Evolutionary conservation across 2,797 vertebrate species (phyloP), one percentile per base, ranked within the genome.

Genomic region (Tenualosa ilisha): DNA sequence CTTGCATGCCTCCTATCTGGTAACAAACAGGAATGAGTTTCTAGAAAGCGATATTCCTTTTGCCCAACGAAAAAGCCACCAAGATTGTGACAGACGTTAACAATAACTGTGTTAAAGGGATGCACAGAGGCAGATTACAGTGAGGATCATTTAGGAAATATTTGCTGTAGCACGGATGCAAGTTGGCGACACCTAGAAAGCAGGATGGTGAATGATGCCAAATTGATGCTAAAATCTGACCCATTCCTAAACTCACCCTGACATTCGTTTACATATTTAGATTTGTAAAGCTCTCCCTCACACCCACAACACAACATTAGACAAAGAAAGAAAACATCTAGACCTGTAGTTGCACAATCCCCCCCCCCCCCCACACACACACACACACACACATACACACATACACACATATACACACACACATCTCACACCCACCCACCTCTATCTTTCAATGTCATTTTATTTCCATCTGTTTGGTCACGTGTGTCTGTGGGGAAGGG

Each of bases 391-490:
- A 46, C 46, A 46, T 2, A 46, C 46, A 51, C 50, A 51, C 46
- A 46, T 2, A 46, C 46, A 46, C 46, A 46, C 46, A 51, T 6
- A 46, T 6, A 51, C 46, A 46, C 46, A 46, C 46, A 46, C 46
- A 46, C 46, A 51, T 6, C 6, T 6, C 43, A 46, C 43, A 2
- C 43, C 43, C 43, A 6, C 43, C 43, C 43, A 46, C n/a, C n/a
- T n/a, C n/a, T 51, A 12, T 9, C 13, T 50, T 50, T 83, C 13
- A 49, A 82, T 75, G 68, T 75, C 20, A 75, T 75, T 89, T 50
- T 87, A 68, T 83, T 84, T 85, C 81, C 86, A 86, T 88, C 88
- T 84, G 84, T 82, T 86, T 85, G 83, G 84, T 85, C 82, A 86
- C 84, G 72, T 83, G 46, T 87, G 15, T 81, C 85, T 85, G 82